Percentiles rank a stretch among this genome's conserved stretches.
Conservation (phyloP, 2,113 vertebrate species). For the Macrotis lagotis region DNA sequence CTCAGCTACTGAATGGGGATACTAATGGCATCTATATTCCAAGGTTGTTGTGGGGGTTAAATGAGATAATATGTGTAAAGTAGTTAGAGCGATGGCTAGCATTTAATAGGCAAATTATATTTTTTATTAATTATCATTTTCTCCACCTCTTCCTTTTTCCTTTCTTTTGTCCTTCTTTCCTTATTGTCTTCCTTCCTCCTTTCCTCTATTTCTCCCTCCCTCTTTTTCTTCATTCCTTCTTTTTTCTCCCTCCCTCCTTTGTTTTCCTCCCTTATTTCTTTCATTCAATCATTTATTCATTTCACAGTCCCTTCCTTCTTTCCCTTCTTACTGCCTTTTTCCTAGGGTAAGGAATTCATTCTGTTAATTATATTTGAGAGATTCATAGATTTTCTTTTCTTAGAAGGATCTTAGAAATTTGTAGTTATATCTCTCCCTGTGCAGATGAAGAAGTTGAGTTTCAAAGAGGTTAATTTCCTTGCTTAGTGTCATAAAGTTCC, state of each 20-base stretch:
- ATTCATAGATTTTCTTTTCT: background rate
- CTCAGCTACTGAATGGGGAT: background rate
- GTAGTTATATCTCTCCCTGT: background rate
- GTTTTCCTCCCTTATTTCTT: background rate
- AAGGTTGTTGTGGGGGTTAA: background rate
- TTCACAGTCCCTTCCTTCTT: background rate
- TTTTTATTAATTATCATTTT: too few relatives aligned
- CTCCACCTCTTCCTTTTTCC: too few relatives aligned
- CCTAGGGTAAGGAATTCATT: background rate
- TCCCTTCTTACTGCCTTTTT: background rate
- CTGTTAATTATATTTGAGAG: background rate
- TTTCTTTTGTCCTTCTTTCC: too few relatives aligned
- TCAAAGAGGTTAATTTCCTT: background rate
- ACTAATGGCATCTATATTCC: background rate
- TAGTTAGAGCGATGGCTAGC: background rate
- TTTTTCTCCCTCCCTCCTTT: background rate
- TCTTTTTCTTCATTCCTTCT: background rate
- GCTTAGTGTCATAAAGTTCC: background rate
- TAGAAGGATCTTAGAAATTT: background rate
- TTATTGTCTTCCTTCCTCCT: too few relatives aligned
- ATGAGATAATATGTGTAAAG: background rate
- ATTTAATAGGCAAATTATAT: background rate
- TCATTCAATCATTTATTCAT: too few relatives aligned
- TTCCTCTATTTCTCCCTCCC: too few relatives aligned
- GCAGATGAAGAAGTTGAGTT: slow-evolving; percentile 11